These are phyloP conservation scores for Chrysochloris asiatica DNA, from an alignment of 2,113 vertebrate species.

Conservation along the genomic window DNA sequence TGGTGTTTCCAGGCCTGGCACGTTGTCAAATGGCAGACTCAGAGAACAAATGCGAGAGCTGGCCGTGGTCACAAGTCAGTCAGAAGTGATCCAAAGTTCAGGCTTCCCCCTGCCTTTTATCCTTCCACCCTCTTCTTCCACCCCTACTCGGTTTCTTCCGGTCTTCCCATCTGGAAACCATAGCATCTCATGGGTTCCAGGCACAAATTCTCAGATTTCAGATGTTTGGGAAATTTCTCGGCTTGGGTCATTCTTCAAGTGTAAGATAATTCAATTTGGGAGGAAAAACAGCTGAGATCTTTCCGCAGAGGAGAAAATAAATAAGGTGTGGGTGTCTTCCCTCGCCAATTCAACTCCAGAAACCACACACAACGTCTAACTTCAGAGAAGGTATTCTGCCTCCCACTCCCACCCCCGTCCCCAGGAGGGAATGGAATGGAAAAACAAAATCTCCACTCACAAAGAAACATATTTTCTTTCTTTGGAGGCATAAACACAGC, in stretches of 20 bases:
- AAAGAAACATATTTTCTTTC: slow-evolving; percentile 30
- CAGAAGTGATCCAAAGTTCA: slow-evolving; percentile 49
- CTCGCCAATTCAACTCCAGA: slow-evolving; percentile 36
- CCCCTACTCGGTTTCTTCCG: slow-evolving; percentile 18
- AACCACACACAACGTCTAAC: slow-evolving; percentile 73
- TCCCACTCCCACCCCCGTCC: not conserved
- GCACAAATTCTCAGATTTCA: slow-evolving; percentile 63
- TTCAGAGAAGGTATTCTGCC: slow-evolving; percentile 47
- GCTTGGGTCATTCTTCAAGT: slow-evolving; percentile 65
- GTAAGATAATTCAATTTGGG: slow-evolving; percentile 60
- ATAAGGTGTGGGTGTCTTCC: slow-evolving; percentile 50
- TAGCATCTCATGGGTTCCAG: slow-evolving; percentile 57
- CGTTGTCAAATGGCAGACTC: slow-evolving; percentile 35
- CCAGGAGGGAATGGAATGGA: slow-evolving; percentile 56
- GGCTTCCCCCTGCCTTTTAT: slow-evolving; percentile 43
- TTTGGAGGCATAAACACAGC: slow-evolving; percentile 45
- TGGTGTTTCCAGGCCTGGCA: slow-evolving; percentile 44
- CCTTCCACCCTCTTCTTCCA: not conserved
- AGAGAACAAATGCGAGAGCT: slow-evolving; percentile 13
- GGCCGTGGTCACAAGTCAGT: not conserved
- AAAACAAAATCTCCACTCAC: slow-evolving; percentile 47
- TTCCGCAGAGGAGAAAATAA: slow-evolving; percentile 76
- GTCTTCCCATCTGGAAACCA: slow-evolving; percentile 70
- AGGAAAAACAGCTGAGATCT: slow-evolving; percentile 69
- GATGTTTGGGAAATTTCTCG: slow-evolving; percentile 61